Base-by-base conservation (phyloP, 2,797 vertebrate genomes). In the Platyrinchus mystaceus region DNA sequence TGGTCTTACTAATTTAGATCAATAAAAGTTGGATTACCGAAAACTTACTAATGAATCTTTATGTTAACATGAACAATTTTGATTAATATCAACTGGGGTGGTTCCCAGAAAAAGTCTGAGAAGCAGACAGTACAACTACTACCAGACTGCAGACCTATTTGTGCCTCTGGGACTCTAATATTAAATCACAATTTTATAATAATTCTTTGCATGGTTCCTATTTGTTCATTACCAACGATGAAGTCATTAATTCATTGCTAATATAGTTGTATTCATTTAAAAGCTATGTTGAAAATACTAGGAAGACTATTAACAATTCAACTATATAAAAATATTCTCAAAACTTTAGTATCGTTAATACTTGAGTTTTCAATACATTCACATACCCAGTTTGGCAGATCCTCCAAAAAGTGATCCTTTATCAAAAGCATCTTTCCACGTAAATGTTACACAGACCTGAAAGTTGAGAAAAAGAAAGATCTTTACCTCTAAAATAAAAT, bases 341-440 rank as follows among this genome's bases (percentile, higher is more conserved):
- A 71, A 75, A 71, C 22, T 62, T 91, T n/a, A 90, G 0, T 50
- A 84, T 26, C 77, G 49, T 84, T 68, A 75, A 44, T 46, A n/a
- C 14, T 89, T 95, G 52, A 28, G 67, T 63, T 90, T 73, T 58
- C 7, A 3, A 14, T 83, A 91, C 55, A 90, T 58, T 92, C 82
- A 97, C 98, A 94, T 98, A 99, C 99, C 98, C 60, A 99, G 94
- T 96, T 99, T 99, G 95, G 99, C 99, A 46, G 99, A 99, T 93
- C 99, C 99, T 80, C 99, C 99, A 91, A 99, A 99, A 67, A 99
- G 98, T 2, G 99, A 99, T 93, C 99, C 99, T 99, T 99, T 99
- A 97, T 99, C 99, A 97, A 99, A 99, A 77, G 99, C 99, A 98
- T 99, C 99, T 97, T 99, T 99, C 99, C 99, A 99, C 2, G 99